Evolutionary conservation across 2,113 vertebrate genomes (phyloP).

Genomic region (Accipiter virgatus): DNA sequence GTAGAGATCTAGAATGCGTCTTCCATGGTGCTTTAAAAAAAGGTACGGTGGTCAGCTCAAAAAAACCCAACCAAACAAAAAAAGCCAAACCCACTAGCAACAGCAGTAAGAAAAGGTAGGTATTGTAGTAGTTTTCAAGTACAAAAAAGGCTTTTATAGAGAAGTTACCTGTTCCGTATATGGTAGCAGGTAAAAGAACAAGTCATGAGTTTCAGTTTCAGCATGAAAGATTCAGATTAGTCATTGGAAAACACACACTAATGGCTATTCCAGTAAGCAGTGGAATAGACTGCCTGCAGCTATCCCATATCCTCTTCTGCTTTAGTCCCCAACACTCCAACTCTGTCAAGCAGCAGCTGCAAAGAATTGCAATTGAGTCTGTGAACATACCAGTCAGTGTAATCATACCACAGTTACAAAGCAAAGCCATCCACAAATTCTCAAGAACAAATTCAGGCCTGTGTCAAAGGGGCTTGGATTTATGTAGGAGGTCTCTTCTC

Average conservation of each 20-base stretch:
- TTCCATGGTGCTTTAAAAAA: neutral
- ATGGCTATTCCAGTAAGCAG: neutral
- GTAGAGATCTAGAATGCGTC: neutral
- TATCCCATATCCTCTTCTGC: neutral
- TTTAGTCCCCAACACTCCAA: neutral
- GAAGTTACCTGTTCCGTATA: neutral
- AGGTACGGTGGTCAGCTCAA: neutral
- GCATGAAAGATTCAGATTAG: neutral
- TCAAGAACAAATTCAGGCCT: neutral
- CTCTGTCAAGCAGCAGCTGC: neutral
- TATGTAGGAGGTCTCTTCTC: neutral
- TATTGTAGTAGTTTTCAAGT: neutral
- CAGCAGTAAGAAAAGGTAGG: neutral
- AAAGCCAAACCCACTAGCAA: neutral
- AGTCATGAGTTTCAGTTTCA: neutral
- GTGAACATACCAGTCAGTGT: fast-evolving
- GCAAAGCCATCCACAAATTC: neutral
- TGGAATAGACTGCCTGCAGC: neutral
- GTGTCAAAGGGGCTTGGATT: neutral
- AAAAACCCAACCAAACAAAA: neutral
- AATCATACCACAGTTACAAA: neutral
- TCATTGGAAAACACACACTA: neutral
- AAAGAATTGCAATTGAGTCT: neutral
- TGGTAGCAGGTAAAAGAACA: neutral
- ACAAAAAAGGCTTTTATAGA: neutral